Conservation (phyloP, 2,888 invertebrate species). For the Chalcis sispes region DNA sequence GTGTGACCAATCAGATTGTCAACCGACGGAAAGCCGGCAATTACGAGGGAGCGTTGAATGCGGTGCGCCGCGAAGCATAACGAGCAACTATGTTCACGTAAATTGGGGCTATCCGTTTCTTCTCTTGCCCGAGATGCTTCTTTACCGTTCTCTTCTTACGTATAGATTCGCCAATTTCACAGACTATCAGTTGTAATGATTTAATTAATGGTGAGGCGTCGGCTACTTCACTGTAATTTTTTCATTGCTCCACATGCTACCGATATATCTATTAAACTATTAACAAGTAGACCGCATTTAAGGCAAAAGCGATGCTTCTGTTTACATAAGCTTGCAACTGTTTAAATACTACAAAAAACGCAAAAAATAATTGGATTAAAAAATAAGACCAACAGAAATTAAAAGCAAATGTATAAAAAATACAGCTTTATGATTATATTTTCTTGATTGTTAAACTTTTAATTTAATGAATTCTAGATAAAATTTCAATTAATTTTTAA, state of each 20-base stretch:
- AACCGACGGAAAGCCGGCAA: constrained; percentile 48
- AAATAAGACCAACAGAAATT: too few relatives aligned
- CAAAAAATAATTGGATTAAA: too few relatives aligned
- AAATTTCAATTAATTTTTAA: too few relatives aligned
- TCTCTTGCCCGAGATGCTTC: neutral
- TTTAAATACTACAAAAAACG: too few relatives aligned
- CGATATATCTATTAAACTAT: constrained; percentile 34
- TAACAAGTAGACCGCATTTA: neutral
- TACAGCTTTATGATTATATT: too few relatives aligned
- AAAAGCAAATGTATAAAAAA: too few relatives aligned
- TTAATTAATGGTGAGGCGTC: constrained; percentile 15
- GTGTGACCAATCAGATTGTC: constrained; percentile 53
- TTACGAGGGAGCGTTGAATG: constrained; percentile 39
- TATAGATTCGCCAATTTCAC: constrained; percentile 34
- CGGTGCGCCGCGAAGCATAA: constrained; percentile 4
- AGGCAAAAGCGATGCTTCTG: constrained; percentile 1
- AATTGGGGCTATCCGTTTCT: constrained; percentile 28
- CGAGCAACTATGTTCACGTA: constrained; percentile 1
- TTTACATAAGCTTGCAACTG: constrained; percentile 15
- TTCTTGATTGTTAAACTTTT: too few relatives aligned
- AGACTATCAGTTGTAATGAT: constrained; percentile 5
- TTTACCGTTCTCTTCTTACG: neutral
- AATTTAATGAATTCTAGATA: too few relatives aligned
- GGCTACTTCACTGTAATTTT: constrained; percentile 31
- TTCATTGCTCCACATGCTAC: neutral